These are phyloP conservation scores for Thecophora atra DNA, from an alignment of 2,888 invertebrate species.

Conservation along the genomic window DNA sequence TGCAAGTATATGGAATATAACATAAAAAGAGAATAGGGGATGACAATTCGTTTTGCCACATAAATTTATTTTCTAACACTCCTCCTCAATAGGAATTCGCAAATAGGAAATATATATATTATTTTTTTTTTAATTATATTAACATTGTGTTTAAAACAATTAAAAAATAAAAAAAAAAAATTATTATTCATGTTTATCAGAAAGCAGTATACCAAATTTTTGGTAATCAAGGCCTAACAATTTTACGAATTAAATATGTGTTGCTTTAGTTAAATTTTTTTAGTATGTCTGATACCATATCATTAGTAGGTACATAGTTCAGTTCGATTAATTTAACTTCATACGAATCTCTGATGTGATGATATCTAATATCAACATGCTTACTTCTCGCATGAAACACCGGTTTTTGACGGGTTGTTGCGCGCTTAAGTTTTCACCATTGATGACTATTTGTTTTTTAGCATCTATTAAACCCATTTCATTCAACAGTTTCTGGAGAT, in stretches of 20 bases:
- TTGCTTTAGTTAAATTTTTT: neutral
- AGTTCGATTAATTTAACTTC: neutral
- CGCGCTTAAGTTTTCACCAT: slow-evolving; percentile 7
- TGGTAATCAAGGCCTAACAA: neutral
- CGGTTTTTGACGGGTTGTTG: slow-evolving; percentile 3
- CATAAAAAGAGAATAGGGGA: neutral
- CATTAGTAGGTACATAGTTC: slow-evolving; percentile 3
- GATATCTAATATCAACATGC: too few relatives aligned
- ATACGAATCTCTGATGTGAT: too few relatives aligned
- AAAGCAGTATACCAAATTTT: neutral
- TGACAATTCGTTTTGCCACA: neutral
- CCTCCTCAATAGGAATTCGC: too few relatives aligned
- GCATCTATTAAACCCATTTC: neutral
- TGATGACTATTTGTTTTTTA: neutral
- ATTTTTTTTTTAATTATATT: too few relatives aligned
- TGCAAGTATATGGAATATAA: neutral
- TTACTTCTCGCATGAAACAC: too few relatives aligned
- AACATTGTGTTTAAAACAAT: too few relatives aligned
- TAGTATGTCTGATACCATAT: slow-evolving; percentile 5
- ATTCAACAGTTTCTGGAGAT: neutral
- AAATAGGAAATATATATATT: too few relatives aligned
- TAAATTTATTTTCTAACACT: too few relatives aligned
- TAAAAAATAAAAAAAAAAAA: neutral
- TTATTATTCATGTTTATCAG: neutral
- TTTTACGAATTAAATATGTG: neutral